Percentiles rank a stretch among this genome's conserved stretches.
Conservation (phyloP, 2,797 vertebrate genomes). For the Acridotheres tristis region DNA sequence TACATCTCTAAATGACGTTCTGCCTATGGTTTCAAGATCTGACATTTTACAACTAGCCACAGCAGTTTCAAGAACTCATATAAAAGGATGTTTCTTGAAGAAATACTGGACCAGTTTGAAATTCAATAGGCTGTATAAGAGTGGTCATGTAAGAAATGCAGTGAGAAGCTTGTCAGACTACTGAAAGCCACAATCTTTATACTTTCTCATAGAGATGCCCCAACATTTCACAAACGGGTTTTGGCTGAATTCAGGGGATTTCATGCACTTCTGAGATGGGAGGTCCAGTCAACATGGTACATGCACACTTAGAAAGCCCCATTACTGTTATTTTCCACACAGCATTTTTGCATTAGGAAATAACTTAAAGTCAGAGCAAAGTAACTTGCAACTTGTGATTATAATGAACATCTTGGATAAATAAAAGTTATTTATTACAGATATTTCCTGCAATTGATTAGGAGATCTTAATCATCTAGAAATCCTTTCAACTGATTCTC, state of each 20-base stretch:
- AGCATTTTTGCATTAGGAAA: not conserved
- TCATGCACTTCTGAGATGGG: not conserved
- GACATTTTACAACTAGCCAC: not conserved
- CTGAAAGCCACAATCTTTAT: not conserved
- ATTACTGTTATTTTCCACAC: not conserved
- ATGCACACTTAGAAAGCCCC: not conserved
- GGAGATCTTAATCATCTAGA: not conserved
- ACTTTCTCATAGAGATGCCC: not conserved
- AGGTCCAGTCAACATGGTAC: not conserved
- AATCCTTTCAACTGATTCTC: not conserved
- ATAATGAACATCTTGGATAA: not conserved
- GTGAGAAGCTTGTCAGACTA: not conserved
- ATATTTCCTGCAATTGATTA: not conserved
- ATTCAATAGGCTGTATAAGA: not conserved
- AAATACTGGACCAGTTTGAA: not conserved
- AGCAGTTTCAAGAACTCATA: not conserved
- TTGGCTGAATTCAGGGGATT: not conserved
- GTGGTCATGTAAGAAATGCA: not conserved
- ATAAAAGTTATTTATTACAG: not conserved
- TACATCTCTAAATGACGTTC: not conserved
- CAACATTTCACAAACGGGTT: not conserved
- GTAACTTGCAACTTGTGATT: not conserved
- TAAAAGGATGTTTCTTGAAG: not conserved
- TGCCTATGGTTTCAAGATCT: not conserved
- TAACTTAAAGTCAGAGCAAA: not conserved